phyloP scores from a whole-genome alignment of 2,888 invertebrate species.

The Villa cingulata region DNA sequence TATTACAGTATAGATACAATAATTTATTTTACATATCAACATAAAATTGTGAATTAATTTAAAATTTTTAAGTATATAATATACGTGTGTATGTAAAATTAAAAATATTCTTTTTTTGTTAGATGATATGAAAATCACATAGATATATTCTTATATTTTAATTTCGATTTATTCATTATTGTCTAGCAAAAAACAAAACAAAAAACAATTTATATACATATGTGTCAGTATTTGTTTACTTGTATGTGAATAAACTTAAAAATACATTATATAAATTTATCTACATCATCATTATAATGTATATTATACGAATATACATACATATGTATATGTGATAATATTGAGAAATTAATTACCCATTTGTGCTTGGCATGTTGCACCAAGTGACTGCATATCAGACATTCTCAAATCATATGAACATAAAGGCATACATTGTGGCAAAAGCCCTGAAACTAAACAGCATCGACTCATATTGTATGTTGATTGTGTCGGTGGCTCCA shows the following conservation, averaged over 20 bases:
- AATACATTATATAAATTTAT: background rate
- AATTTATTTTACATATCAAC: too few species aligned
- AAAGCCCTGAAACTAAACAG: slow-evolving; percentile 51
- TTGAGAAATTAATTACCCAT: slow-evolving; percentile 44
- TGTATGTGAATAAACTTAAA: background rate
- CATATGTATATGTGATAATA: background rate
- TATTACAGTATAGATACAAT: too few species aligned
- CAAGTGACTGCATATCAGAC: slow-evolving; percentile 60
- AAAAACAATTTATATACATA: too few species aligned
- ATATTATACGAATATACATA: too few species aligned
- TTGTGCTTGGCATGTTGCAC: slow-evolving; percentile 60
- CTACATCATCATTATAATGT: background rate
- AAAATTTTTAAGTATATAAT: too few species aligned
- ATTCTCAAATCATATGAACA: slow-evolving; percentile 73
- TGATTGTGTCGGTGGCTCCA: slow-evolving; percentile 37
- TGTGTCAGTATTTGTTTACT: too few species aligned
- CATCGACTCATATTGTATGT: slow-evolving; percentile 69
- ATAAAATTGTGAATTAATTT: background rate
- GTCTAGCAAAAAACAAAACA: too few species aligned
- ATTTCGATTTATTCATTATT: too few species aligned
- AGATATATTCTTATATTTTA: too few species aligned
- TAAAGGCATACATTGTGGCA: slow-evolving; percentile 52
- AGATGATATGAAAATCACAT: too few species aligned
- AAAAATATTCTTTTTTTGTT: too few species aligned
- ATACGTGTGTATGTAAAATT: too few species aligned